Evolutionary conservation across 2,888 invertebrate genomes (phyloP), one percentile per base, ranked within the genome.

Genomic region (Noctua fimbriata): DNA sequence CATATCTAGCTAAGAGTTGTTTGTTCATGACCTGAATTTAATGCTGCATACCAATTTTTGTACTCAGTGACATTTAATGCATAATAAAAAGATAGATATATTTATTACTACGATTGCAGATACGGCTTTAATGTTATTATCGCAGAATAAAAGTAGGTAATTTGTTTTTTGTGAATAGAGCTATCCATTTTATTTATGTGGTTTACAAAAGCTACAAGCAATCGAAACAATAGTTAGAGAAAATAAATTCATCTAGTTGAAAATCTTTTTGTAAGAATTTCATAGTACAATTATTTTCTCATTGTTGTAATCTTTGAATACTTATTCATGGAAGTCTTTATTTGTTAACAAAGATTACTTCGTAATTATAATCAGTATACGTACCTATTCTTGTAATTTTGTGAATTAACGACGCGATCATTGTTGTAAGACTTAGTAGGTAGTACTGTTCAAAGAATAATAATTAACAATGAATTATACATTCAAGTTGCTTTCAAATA

Each of bases 1-100:
- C 94, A 94, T 94, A 94, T 93, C 92, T 92, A 92, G 91, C 90
- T 91, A 91, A 92, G 89, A 92, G 92, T 92, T 92, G 92, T 93
- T 92, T 92, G 93, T 92, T 94, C 94, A 94, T 95, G 95, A 95
- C 94, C 94, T 94, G 94, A 93, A 94, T 95, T 92, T 92, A 91
- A 90, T 91, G 90, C 89, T 90, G 93, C 93, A 94, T 94, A 93
- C 93, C 89, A 92, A 94, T 94, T 94, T 92, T 92, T 78, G 86
- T 84, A 84, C 88, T 83, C 85, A 81, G 91, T 89, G 90, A 92
- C 92, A 89, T 91, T 88, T 87, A 87, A 89, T 91, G 92, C 92
- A 94, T 94, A 92, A 90, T 91, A 93, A 93, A 90, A 88, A 91
- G 90, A 88, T 87, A 80, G 58, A 78, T 73, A 36, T 69, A 80